Percentiles rank a stretch among this genome's conserved stretches.
Conservation (phyloP, 2,113 vertebrate species). For the Petromus typicus region DNA sequence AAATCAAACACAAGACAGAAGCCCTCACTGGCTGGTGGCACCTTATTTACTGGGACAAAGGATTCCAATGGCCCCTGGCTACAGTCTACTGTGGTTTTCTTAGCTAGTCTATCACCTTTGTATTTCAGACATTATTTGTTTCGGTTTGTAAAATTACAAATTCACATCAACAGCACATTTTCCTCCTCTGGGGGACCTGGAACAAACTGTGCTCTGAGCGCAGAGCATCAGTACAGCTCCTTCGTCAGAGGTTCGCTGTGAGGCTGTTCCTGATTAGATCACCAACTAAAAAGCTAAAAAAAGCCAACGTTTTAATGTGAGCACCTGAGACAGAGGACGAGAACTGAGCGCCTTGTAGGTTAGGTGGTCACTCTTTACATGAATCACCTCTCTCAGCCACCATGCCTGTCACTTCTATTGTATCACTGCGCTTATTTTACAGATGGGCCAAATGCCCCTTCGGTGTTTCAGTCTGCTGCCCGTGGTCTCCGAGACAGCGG, state of each 20-base stretch:
- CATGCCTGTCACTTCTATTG: neutral
- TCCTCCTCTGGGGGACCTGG: neutral
- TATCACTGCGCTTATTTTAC: neutral
- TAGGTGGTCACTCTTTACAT: neutral
- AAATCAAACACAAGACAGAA: neutral
- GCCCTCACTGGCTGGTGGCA: neutral
- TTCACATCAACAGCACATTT: neutral
- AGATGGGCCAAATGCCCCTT: neutral
- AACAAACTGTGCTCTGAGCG: neutral
- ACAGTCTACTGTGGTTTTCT: neutral
- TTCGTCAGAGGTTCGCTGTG: constrained; percentile 11
- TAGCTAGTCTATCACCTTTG: neutral
- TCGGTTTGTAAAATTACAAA: neutral
- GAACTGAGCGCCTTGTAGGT: neutral
- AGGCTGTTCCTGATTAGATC: neutral
- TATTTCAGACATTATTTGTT: neutral
- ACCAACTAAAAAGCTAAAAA: neutral
- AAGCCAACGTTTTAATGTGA: neutral
- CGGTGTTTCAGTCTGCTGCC: neutral
- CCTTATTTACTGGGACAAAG: neutral
- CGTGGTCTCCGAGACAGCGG: neutral
- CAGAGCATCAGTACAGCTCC: neutral
- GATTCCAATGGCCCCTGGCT: neutral
- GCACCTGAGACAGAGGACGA: neutral
- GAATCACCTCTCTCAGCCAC: neutral